Conservation (phyloP, 2,113 vertebrate species). For the Rallus limicola region DNA sequence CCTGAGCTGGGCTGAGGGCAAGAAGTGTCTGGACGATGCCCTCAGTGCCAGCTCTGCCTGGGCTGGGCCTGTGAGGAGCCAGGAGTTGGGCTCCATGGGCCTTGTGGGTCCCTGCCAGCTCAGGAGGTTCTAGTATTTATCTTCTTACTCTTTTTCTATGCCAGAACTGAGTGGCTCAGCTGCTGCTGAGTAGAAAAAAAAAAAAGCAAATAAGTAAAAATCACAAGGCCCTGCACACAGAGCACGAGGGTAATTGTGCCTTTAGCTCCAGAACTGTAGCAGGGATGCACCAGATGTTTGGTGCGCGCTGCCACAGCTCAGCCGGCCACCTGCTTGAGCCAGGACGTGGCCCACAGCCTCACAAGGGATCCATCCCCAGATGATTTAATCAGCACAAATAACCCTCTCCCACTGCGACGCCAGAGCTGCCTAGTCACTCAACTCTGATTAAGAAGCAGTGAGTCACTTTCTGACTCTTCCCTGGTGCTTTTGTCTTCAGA, state of each 20-base stretch:
- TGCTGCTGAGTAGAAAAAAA: not conserved
- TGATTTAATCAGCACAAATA: not conserved
- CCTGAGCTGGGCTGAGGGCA: no score
- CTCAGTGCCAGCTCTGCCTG: no score
- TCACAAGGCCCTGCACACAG: not conserved
- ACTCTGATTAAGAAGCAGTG: slow-evolving; percentile 16
- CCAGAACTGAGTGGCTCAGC: accelerated
- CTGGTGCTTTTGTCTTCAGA: not conserved
- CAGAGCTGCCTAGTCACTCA: not conserved
- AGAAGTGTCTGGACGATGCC: no score
- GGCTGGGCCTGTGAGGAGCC: no score
- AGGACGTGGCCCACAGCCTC: not conserved
- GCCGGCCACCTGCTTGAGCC: not conserved
- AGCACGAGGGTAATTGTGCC: not conserved
- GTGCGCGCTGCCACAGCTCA: accelerated
- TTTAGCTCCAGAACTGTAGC: not conserved
- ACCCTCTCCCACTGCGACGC: not conserved
- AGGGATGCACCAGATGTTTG: not conserved
- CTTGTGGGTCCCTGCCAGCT: no score
- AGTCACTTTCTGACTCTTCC: slow-evolving; percentile 50
- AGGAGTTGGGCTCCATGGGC: no score
- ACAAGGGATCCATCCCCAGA: not conserved
- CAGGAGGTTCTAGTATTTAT: no score
- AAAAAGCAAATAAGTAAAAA: not conserved
- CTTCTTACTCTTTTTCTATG: not conserved